phyloP scores from a whole-genome alignment of 2,113 vertebrate species.

The Neogobius melanostomus region DNA sequence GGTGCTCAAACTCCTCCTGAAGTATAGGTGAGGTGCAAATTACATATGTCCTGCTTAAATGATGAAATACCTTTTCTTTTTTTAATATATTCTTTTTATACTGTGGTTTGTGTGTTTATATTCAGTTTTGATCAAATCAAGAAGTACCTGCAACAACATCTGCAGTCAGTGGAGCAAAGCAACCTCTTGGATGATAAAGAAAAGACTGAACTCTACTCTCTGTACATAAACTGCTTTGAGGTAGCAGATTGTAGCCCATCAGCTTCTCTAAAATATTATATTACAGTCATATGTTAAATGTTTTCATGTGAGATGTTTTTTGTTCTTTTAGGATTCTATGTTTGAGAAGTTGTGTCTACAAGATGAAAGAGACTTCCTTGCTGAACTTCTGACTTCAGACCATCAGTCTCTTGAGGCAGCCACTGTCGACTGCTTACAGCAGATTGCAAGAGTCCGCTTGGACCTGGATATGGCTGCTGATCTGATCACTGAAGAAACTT shows the following conservation, averaged over 20 bases:
- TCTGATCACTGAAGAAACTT: slow-evolving; percentile 63
- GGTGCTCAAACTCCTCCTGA: slow-evolving; percentile 90
- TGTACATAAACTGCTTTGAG: slow-evolving; percentile 92
- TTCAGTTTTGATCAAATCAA: slow-evolving; percentile 86
- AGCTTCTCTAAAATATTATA: neutral
- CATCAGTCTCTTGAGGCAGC: slow-evolving; percentile 11
- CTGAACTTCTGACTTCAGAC: slow-evolving; percentile 36
- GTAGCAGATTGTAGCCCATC: slow-evolving; percentile 55
- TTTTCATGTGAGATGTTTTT: neutral
- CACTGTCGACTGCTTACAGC: slow-evolving; percentile 82
- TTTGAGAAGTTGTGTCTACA: slow-evolving; percentile 75
- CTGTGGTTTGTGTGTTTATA: neutral
- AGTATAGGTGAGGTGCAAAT: slow-evolving; percentile 84
- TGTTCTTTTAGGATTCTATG: slow-evolving; percentile 82
- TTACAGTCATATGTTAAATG: neutral
- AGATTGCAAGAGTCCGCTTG: slow-evolving; percentile 82
- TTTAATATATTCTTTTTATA: accelerated
- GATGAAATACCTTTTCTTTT: neutral
- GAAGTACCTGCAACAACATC: slow-evolving; percentile 80
- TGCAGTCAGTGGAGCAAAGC: slow-evolving; percentile 78
- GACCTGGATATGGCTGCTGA: slow-evolving; percentile 79
- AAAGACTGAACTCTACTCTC: slow-evolving; percentile 84
- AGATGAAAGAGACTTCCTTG: slow-evolving; percentile 44
- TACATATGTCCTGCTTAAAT: neutral
- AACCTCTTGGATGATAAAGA: slow-evolving; percentile 76